Evolutionary conservation across 23 tunicate genomes (phyloP).

Genomic region (Ciona savignyi): DNA sequence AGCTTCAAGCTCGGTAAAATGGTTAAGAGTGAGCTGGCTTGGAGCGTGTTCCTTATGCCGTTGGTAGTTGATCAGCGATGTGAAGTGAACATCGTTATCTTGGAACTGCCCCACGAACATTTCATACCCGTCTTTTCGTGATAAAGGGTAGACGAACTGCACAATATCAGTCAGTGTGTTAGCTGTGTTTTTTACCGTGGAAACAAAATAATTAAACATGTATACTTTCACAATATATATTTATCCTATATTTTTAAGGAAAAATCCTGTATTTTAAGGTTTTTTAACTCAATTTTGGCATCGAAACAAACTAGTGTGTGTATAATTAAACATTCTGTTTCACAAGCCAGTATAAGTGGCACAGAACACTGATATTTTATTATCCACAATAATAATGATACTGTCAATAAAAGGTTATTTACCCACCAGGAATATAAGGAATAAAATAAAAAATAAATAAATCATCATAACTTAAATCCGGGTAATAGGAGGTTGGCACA

Average conservation of each 20-base stretch:
- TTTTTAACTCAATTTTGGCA: too few species aligned
- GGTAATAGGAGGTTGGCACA: too few species aligned
- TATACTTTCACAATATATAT: not conserved
- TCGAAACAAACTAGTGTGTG: too few species aligned
- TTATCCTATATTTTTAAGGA: not conserved
- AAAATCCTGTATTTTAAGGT: not conserved
- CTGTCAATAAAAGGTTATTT: too few species aligned
- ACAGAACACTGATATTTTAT: too few species aligned
- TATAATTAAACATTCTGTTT: not conserved
- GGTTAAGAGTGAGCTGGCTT: slow-evolving; percentile 41
- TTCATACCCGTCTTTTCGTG: slow-evolving; percentile 84
- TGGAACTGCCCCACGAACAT: slow-evolving; percentile 84
- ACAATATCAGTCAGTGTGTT: not conserved
- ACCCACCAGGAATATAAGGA: too few species aligned
- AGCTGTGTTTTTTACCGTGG: too few species aligned
- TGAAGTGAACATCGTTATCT: slow-evolving; percentile 56
- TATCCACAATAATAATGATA: too few species aligned
- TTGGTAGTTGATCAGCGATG: slow-evolving; percentile 70
- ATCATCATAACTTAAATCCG: too few species aligned
- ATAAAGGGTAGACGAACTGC: slow-evolving; percentile 78
- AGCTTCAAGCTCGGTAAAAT: slow-evolving; percentile 58
- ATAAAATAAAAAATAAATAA: not conserved
- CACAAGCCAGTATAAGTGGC: too few species aligned
- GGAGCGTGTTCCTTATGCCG: slow-evolving; percentile 57
- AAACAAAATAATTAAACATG: too few species aligned